Evolutionary conservation across 2,888 invertebrate genomes (phyloP).

Genomic region (Crioceris asparagi): DNA sequence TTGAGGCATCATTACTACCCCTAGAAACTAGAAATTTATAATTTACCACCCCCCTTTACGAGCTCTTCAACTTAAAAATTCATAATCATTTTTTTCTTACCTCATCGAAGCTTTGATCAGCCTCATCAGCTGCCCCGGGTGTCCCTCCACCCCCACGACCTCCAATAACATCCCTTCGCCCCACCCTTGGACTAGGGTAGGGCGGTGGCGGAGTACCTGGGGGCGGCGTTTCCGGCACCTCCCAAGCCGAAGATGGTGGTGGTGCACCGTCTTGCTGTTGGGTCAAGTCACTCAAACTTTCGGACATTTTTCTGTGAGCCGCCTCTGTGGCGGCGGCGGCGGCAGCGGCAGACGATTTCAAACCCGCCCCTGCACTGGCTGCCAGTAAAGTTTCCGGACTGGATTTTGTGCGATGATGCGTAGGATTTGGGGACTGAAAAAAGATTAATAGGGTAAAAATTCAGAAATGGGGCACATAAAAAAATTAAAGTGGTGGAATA

Average conservation of each 20-base stretch:
- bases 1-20: too few species aligned
- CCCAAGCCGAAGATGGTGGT: too few species aligned
- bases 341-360: too few species aligned
- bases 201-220: constrained; percentile 84
- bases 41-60: too few species aligned
- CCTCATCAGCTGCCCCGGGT: too few species aligned
- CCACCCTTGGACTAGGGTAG: constrained; percentile 45
- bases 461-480: background rate
- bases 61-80: too few species aligned
- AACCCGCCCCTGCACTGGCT: constrained; percentile 28
- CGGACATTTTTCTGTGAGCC: constrained; percentile 44
- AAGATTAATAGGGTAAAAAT: constrained; percentile 4
- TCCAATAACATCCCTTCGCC: constrained; percentile 24
- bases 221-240: constrained; percentile 27
- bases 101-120: constrained; percentile 19
- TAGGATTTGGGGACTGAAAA: constrained; percentile 36
- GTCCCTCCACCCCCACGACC: too few species aligned
- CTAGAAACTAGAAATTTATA: too few species aligned
- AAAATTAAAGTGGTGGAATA: too few species aligned
- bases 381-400: constrained; percentile 47
- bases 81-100: constrained; percentile 14
- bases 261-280: constrained; percentile 28
- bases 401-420: constrained; percentile 55
- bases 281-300: constrained; percentile 49
- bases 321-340: too few species aligned